Percentiles rank a stretch among this genome's conserved stretches.
Evolutionary conservation across 2,888 invertebrate species (phyloP).

Genomic region (Aphrophora alni): DNA sequence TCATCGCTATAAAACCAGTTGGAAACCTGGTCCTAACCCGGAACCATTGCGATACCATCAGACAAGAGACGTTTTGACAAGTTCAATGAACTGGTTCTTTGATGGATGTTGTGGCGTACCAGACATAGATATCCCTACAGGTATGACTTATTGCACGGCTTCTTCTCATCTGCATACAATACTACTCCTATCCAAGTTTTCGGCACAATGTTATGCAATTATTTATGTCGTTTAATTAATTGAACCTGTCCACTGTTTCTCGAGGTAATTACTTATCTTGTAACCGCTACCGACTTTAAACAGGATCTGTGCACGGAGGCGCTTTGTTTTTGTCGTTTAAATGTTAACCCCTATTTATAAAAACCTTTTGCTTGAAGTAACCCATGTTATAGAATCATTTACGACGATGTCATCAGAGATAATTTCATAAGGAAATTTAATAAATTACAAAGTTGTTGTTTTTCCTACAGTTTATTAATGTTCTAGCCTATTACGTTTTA

Average conservation of each 20-base stretch:
- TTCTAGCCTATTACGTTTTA: too few relatives aligned
- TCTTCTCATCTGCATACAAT: neutral
- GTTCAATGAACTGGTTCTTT: neutral
- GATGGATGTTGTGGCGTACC: conserved; percentile 4
- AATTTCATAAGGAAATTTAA: too few relatives aligned
- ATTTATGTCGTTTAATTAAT: neutral
- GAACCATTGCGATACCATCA: neutral
- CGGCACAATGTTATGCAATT: neutral
- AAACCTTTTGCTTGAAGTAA: too few relatives aligned
- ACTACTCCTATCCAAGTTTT: neutral
- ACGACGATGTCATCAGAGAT: too few relatives aligned
- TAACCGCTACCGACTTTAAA: neutral
- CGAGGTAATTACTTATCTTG: neutral
- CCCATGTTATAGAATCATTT: too few relatives aligned
- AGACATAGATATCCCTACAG: neutral
- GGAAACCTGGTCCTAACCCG: neutral
- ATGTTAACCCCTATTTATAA: neutral
- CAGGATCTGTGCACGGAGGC: neutral
- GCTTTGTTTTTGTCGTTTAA: neutral
- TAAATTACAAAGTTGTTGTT: too few relatives aligned
- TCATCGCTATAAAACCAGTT: neutral
- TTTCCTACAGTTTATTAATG: too few relatives aligned
- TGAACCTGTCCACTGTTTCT: neutral
- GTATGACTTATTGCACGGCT: neutral
- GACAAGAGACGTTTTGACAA: neutral